Evolutionary conservation across 2,113 vertebrate genomes (phyloP), one percentile per base, ranked within the genome.

Genomic region (Rhinolophus sinicus): DNA sequence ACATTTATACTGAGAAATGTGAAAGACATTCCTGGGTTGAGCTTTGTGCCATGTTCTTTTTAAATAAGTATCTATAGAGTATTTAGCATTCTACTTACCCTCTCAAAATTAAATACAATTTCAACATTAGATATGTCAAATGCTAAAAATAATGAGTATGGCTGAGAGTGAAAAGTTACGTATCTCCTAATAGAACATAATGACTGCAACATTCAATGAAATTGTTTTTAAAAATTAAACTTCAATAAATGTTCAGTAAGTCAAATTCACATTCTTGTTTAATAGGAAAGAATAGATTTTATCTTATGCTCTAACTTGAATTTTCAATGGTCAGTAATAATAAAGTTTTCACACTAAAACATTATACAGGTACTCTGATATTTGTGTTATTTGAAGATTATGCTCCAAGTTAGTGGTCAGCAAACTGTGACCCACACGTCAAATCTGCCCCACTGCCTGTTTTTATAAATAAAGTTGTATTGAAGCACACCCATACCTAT

Each of bases 261-360:
- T 70, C 54, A 94, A 86, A 80, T 67, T 77, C 12, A 96, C 83
- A 67, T 73, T 86, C 30, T 76, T 67, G 15, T 56, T 64, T 95
- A 90, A 91, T 6, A 91, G 52, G 18, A 90, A 86, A 62, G 19
- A 47, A 38, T 69, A 2, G 72, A 69, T 76, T 44, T 82, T 92
- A 62, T n/a, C n/a, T 38, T 86, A 83, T 50, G 75, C 5, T 72
- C 33, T 65, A 90, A 70, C 21, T 0, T 84, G 69, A 73, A 33
- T 96, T 77, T 84, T 84, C 58, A 88, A 44, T 65, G 50, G 22
- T 60, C 38, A 62, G 16, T 14, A 94, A 35, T 60, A 67, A 33
- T n/a, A 73, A 58, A 30, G n/a, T 56, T 84, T 94, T 90, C 56
- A 80, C 1, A 62, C 18, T 16, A 60, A 64, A 60, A 75, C 15